phyloP scores from a whole-genome alignment of 2,113 vertebrate species.

The Oryzias woworae region DNA sequence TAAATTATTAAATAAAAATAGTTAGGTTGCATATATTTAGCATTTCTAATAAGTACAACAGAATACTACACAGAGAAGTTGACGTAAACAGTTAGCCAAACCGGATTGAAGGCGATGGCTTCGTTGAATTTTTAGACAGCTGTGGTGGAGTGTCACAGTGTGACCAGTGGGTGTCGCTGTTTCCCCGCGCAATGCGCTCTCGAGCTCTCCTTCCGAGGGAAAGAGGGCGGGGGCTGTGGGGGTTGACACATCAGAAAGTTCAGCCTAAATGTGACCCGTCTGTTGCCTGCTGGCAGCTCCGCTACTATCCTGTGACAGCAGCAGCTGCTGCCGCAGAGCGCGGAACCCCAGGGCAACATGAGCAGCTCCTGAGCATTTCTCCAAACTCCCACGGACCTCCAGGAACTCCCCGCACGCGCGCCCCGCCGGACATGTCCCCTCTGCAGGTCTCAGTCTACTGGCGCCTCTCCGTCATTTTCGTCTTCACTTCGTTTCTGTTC shows the following conservation, averaged over 20 bases:
- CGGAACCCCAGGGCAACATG: not conserved
- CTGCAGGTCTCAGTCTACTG: slow-evolving; percentile 67
- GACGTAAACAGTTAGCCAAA: too few relatives aligned
- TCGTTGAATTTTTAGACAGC: too few relatives aligned
- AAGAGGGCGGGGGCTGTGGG: slow-evolving; percentile 16
- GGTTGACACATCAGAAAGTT: not conserved
- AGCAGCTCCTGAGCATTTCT: not conserved
- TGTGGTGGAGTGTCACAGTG: not conserved
- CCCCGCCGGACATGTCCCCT: slow-evolving; percentile 35
- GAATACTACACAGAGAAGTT: too few relatives aligned
- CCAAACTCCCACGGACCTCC: not conserved
- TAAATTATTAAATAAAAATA: too few relatives aligned
- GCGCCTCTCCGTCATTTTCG: slow-evolving; percentile 56
- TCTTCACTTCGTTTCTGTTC: slow-evolving; percentile 61
- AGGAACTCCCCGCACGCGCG: not conserved
- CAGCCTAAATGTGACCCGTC: not conserved
- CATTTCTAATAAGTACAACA: too few relatives aligned
- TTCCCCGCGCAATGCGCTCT: too few relatives aligned
- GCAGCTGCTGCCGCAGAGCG: slow-evolving; percentile 16
- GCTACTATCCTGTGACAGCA: slow-evolving; percentile 10
- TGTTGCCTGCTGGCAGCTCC: slow-evolving; percentile 8
- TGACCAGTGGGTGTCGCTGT: slow-evolving; percentile 5
- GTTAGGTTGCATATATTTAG: too few relatives aligned
- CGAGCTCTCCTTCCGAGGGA: not conserved
- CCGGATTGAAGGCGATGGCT: too few relatives aligned